These are phyloP conservation scores for Ruditapes philippinarum DNA, from an alignment of 1,140 invertebrate species.

Conservation along the genomic window DNA sequence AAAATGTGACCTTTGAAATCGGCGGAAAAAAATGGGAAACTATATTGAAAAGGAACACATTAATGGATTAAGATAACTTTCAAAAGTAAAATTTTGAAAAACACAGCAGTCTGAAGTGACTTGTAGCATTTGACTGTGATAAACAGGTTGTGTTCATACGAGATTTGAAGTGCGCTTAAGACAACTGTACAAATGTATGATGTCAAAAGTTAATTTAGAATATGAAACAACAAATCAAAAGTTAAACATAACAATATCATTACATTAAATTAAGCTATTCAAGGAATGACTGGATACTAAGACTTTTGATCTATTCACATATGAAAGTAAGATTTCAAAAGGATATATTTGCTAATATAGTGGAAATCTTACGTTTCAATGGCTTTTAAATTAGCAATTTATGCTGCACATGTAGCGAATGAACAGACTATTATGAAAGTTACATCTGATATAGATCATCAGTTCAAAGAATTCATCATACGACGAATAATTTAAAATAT, in stretches of 20 bases:
- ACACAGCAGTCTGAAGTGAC: not conserved
- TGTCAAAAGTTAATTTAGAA: not conserved
- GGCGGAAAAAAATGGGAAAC: not conserved
- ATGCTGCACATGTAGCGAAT: too few relatives aligned
- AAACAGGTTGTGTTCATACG: not conserved
- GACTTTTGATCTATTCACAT: too few relatives aligned
- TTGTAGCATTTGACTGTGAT: not conserved
- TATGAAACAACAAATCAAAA: not conserved
- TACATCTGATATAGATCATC: too few relatives aligned
- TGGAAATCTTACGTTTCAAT: too few relatives aligned
- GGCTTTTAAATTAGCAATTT: too few relatives aligned
- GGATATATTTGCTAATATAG: too few relatives aligned
- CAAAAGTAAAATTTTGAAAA: conserved; percentile 14
- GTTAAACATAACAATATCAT: not conserved
- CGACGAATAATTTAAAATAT: too few relatives aligned
- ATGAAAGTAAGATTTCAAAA: too few relatives aligned
- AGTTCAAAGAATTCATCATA: too few relatives aligned
- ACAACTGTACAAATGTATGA: not conserved
- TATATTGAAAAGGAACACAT: conserved; percentile 3
- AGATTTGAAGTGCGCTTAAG: not conserved
- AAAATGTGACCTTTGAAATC: not conserved
- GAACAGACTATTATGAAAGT: too few relatives aligned
- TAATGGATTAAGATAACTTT: conserved; percentile 13
- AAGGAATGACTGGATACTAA: too few relatives aligned
- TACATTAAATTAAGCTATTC: too few relatives aligned